Conservation (phyloP, 1,140 invertebrate genomes). For the Eurosta solidaginis region DNA sequence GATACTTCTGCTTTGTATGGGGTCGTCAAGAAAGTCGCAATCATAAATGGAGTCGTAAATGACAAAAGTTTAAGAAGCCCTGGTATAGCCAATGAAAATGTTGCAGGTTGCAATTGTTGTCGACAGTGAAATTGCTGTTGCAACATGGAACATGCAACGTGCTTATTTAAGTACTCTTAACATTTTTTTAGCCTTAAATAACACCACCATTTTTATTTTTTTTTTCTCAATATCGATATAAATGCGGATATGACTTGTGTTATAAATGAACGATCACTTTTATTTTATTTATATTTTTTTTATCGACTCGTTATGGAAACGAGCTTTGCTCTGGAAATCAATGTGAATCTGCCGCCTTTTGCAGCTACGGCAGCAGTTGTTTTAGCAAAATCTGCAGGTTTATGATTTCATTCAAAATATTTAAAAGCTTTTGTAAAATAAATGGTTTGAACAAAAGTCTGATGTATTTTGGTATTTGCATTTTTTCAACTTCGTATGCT, state of each 20-base stretch:
- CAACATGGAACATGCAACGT: not conserved
- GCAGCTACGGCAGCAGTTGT: no score
- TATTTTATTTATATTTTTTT: not conserved
- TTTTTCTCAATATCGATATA: constrained; percentile 13
- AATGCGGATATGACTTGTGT: constrained; percentile 17
- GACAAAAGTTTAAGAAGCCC: no score
- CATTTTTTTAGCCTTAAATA: no score
- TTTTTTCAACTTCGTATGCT: no score
- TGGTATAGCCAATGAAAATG: not conserved
- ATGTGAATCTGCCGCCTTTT: no score
- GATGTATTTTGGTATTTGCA: not conserved
- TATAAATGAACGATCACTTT: not conserved
- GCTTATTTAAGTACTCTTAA: constrained; percentile 8
- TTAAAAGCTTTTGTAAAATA: not conserved
- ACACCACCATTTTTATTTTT: not conserved
- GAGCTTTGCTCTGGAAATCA: not conserved
- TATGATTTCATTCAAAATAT: not conserved
- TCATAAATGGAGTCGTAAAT: no score
- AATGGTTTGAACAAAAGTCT: not conserved
- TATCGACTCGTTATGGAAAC: not conserved
- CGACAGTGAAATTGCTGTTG: no score
- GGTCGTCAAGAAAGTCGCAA: no score
- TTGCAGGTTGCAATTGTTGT: constrained; percentile 14
- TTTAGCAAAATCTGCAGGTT: not conserved
- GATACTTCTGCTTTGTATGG: no score